Percentiles rank a stretch among this genome's conserved stretches.
Evolutionary conservation across 2,888 invertebrate genomes (phyloP).

Genomic region (Drosophila yooni): DNA sequence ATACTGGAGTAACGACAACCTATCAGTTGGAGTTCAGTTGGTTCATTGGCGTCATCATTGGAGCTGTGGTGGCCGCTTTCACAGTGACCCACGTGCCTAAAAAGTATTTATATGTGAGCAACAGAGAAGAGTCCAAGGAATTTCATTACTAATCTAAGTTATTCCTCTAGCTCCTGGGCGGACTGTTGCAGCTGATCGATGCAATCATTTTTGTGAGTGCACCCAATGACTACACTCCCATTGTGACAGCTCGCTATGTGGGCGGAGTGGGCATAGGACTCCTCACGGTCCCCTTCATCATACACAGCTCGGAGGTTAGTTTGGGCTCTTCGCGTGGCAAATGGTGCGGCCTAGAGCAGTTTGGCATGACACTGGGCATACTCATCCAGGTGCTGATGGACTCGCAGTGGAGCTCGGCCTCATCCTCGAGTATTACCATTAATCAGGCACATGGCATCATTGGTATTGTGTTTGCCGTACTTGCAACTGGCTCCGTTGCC

Average conservation of each 20-base stretch:
- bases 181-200: constrained; percentile 62
- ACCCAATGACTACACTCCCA: constrained; percentile 52
- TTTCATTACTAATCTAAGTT: background rate
- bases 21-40: constrained; percentile 69
- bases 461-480: constrained; percentile 58
- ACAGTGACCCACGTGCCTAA: constrained; percentile 59
- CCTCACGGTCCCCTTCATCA: constrained; percentile 68
- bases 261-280: constrained; percentile 79
- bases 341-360: constrained; percentile 73
- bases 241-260: constrained; percentile 75
- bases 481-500: constrained; percentile 48
- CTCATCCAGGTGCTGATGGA: constrained; percentile 70
- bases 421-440: constrained; percentile 24
- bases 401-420: constrained; percentile 49
- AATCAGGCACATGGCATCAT: constrained; percentile 77
- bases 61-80: constrained; percentile 62
- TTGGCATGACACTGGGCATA: constrained; percentile 67
- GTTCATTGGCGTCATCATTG: constrained; percentile 79
- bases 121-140: background rate
- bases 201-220: constrained; percentile 74
- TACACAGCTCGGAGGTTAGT: constrained; percentile 76
- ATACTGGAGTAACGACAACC: constrained; percentile 20
- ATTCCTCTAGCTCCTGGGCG: constrained; percentile 41
- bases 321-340: constrained; percentile 60
- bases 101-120: constrained; percentile 54